phyloP scores from a whole-genome alignment of 2,797 vertebrate species.

The Thunnus albacares region DNA sequence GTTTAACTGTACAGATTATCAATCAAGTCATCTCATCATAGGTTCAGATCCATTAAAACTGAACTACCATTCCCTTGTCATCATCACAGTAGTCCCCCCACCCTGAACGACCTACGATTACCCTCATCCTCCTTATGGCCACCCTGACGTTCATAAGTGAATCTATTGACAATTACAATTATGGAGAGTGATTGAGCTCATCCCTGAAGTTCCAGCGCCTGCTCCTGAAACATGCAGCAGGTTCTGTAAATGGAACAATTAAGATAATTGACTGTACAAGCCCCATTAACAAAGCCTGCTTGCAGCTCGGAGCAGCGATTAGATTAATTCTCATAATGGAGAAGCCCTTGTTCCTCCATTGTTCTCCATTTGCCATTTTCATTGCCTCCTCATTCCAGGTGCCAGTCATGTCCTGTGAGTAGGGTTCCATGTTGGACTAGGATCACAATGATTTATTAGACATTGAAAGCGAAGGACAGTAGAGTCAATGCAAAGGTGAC shows the following conservation, averaged over 20 bases:
- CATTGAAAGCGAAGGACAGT: constrained; percentile 42
- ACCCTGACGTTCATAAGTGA: constrained; percentile 73
- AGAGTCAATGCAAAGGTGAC: constrained; percentile 11
- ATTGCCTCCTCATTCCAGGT: constrained; percentile 60
- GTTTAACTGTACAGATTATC: constrained; percentile 9
- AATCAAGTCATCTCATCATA: constrained; percentile 22
- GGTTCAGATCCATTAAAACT: constrained; percentile 29
- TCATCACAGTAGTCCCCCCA: constrained; percentile 25
- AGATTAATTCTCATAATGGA: constrained; percentile 87
- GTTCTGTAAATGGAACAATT: constrained; percentile 86
- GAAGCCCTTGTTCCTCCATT: constrained; percentile 76
- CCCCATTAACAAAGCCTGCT: constrained; percentile 84
- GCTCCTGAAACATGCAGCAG: constrained; percentile 79
- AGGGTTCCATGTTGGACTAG: constrained; percentile 35
- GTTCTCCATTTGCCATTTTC: constrained; percentile 75
- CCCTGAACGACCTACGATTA: constrained; percentile 60
- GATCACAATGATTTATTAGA: constrained; percentile 38
- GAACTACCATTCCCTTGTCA: constrained; percentile 35
- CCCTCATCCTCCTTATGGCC: constrained; percentile 66
- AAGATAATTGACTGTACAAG: constrained; percentile 87
- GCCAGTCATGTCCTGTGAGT: constrained; percentile 52
- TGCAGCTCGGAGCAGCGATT: constrained; percentile 72
- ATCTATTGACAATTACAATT: constrained; percentile 83
- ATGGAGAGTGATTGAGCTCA: constrained; percentile 82
- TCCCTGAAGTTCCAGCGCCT: constrained; percentile 75